Base-by-base conservation (phyloP, 2,888 invertebrate species). In the Polyommatus iphigenia region DNA sequence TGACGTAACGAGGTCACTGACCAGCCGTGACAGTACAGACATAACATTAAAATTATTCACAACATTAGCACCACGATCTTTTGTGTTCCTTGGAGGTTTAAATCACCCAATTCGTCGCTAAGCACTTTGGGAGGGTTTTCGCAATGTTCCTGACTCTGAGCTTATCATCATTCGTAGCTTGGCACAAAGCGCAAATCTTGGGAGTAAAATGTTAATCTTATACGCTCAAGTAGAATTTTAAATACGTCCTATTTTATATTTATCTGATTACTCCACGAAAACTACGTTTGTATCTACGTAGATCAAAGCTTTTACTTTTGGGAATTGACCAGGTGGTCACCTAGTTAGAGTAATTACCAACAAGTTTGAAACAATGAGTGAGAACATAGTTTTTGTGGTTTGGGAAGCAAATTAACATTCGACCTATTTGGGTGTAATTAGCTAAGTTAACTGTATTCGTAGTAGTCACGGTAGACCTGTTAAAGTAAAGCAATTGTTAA, bases 1-100 rank as follows among this genome's bases (percentile, higher is more conserved):
- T 83, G 83, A 84, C 82, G 83, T 81, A 83, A 84, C 79, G 77
- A 79, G 83, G 83, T 84, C 82, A 79, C 81, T 79, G 83, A 59
- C 83, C 84, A 80, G 78, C 78, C 78, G 82, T 82, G 84, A 84
- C 84, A 84, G 79, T 77, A 77, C 79, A 78, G 41, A 73, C 29
- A 54, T 75, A 54, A 75, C 59, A 72, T 57, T 59, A 24, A 46
- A 41, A 77, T 75, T 73, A 77, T 67, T 77, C 59, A 18, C 72
- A 72, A 54, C 75, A 75, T 54, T 50, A 75, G 24, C 20, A 24
- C 72, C 20, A 46, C 46, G 46, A 50, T 50, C 50, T 73, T 73
- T 73, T 75, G 29, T 75, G 75, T 54, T 75, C 7, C 29, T 29
- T 4, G 13, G 13, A 24, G 13, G 13, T 62, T 62, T 62, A 62